Conservation (phyloP, 1,140 invertebrate species). For the Ctenoplectra terminalis region DNA sequence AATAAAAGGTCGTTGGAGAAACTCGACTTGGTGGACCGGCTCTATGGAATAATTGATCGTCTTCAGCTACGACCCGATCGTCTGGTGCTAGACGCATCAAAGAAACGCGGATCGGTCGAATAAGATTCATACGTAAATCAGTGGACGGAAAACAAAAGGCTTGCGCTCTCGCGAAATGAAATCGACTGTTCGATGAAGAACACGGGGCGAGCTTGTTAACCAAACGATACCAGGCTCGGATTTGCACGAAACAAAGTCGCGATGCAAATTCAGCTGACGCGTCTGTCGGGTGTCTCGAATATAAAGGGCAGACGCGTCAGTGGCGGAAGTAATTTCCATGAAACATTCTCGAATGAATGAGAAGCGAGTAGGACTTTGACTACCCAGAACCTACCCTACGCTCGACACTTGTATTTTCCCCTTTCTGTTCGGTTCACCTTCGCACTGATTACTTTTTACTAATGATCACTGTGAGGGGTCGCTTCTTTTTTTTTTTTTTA, state of each 20-base stretch:
- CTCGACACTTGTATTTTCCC: constrained; percentile 46
- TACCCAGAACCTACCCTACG: constrained; percentile 39
- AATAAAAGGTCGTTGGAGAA: background rate
- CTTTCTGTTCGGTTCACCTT: constrained; percentile 37
- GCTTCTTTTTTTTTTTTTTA: too few relatives aligned
- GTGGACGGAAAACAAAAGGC: constrained; percentile 10
- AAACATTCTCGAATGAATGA: constrained; percentile 70
- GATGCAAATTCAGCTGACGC: constrained; percentile 64
- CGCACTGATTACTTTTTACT: constrained; percentile 23
- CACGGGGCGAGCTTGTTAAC: constrained; percentile 44
- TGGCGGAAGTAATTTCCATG: constrained; percentile 69
- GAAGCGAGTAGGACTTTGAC: constrained; percentile 49
- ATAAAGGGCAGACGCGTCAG: constrained; percentile 63
- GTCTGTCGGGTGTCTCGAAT: constrained; percentile 49
- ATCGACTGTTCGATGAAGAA: constrained; percentile 27
- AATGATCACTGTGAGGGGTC: too few relatives aligned
- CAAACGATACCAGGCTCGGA: constrained; percentile 52
- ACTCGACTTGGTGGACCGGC: background rate
- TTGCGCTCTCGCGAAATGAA: constrained; percentile 3
- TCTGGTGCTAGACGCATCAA: background rate
- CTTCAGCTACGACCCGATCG: background rate
- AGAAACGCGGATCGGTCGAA: background rate
- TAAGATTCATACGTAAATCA: constrained; percentile 20
- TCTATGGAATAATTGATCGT: constrained; percentile 30
- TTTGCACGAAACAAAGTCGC: constrained; percentile 64